Evolutionary conservation across 2,797 vertebrate genomes (phyloP), one percentile per base, ranked within the genome.

Genomic region (Hypotaenidia philippensis): DNA sequence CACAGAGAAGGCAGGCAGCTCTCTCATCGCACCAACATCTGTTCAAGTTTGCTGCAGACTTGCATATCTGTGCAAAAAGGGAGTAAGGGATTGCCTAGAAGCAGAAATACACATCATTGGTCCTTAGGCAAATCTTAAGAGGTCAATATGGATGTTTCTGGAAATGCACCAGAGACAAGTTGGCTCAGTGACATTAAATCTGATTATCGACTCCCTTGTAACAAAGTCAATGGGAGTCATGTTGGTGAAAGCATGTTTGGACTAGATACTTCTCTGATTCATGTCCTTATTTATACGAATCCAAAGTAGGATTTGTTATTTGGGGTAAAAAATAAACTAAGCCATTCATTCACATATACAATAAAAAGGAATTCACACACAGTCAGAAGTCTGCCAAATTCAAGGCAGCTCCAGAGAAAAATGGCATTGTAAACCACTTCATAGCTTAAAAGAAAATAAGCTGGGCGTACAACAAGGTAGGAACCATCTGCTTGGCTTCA

Each of bases 401-500:
- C 53, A 57, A 77, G 90, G 82, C 87, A 96, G 87, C 85, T 94
- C 74, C 70, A 84, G 89, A 95, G 95, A 90, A 91, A 96, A 96
- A 96, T 84, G 80, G 49, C 93, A 89, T 64, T 95, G 77, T 84
- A 82, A 96, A 95, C 88, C 77, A 87, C 71, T 94, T 88, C 80
- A 74, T 50, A 83, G 94, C 68, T 87, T 81, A 78, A 81, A 95
- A 89, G 83, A 94, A 94, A 94, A 94, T 90, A 93, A 89, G 70
- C 83, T 89, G 94, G 95, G 84, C 52, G 74, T 96, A 47, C 91
- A 89, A 80, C 94, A 94, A 95, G 94, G 94, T 97, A 91, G 80
- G 74, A 94, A 93, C 91, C 91, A 96, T 96, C 96, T 97, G 94
- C 83, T 95, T 94, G 89, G 86, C 95, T 94, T 96, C 91, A 80